phyloP scores from a whole-genome alignment of 2,797 vertebrate species.

The Tarsius wallacei region DNA sequence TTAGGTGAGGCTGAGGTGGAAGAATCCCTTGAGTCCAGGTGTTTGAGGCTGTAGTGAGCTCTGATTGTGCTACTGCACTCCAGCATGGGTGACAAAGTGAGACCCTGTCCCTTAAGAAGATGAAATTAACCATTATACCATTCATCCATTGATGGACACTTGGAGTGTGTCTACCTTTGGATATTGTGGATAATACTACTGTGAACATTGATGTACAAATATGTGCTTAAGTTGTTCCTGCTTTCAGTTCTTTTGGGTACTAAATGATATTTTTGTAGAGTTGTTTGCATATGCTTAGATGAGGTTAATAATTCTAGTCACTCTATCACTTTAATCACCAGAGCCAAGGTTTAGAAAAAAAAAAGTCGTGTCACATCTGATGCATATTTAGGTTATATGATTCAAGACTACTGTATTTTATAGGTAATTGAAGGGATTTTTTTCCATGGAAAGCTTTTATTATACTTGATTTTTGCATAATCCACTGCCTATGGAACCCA shows the following conservation, averaged over 20 bases:
- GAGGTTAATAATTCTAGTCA: conserved; percentile 66
- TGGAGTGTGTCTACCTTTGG: background rate
- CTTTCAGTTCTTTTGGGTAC: background rate
- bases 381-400: conserved; percentile 47
- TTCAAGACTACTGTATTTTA: conserved; percentile 41
- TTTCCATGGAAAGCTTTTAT: conserved; percentile 51
- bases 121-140: background rate
- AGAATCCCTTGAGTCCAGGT: too few species aligned
- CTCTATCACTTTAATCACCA: conserved; percentile 51
- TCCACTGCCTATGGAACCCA: background rate
- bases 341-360: background rate
- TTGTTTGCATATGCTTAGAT: conserved; percentile 24
- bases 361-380: background rate
- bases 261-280: conserved; percentile 35
- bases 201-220: background rate
- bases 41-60: too few species aligned
- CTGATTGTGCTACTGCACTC: too few species aligned
- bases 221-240: background rate
- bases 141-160: background rate
- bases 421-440: conserved; percentile 43
- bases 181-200: background rate
- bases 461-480: conserved; percentile 53
- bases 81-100: too few species aligned
- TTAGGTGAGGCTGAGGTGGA: too few species aligned
- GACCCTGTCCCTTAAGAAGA: background rate